Percentiles rank a stretch among this genome's conserved stretches.
Evolutionary conservation across 1,140 invertebrate genomes (phyloP).

Genomic region (Caenorhabditis briggsae): DNA sequence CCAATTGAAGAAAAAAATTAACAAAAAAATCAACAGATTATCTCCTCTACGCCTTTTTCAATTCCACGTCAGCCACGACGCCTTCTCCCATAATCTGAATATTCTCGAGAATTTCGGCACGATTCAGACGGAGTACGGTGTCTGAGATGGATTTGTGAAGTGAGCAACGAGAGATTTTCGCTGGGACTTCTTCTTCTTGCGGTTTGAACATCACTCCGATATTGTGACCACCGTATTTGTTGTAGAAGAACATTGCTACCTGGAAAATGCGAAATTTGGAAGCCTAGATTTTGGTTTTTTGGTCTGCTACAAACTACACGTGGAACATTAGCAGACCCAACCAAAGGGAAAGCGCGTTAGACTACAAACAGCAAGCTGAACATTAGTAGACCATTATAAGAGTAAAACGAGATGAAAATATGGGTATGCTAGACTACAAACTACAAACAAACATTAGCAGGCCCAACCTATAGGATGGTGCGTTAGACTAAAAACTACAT

Average conservation of each 20-base stretch:
- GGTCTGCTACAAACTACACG: too few species aligned
- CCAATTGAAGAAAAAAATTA: background rate
- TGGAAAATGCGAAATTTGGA: conserved; percentile 58
- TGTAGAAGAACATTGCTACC: conserved; percentile 87
- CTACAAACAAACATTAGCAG: too few species aligned
- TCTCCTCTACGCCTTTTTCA: background rate
- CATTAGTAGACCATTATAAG: too few species aligned
- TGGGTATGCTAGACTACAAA: conserved; percentile 1
- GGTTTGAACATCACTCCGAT: conserved; percentile 89
- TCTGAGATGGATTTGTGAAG: conserved; percentile 10
- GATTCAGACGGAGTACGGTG: background rate
- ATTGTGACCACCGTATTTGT: conserved; percentile 86
- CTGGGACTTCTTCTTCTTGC: conserved; percentile 75
- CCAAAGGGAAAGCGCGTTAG: too few species aligned
- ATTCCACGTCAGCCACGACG: background rate
- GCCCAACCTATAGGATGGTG: too few species aligned
- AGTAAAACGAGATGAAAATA: too few species aligned
- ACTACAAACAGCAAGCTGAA: too few species aligned
- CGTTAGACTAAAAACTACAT: background rate
- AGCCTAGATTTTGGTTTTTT: too few species aligned
- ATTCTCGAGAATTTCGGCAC: conserved; percentile 26
- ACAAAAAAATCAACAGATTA: background rate
- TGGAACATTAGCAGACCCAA: too few species aligned
- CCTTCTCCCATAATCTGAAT: conserved; percentile 24
- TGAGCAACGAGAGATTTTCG: conserved; percentile 26